These are phyloP conservation scores for Anguilla anguilla DNA, from an alignment of 2,797 vertebrate genomes.

Conservation along the genomic window DNA sequence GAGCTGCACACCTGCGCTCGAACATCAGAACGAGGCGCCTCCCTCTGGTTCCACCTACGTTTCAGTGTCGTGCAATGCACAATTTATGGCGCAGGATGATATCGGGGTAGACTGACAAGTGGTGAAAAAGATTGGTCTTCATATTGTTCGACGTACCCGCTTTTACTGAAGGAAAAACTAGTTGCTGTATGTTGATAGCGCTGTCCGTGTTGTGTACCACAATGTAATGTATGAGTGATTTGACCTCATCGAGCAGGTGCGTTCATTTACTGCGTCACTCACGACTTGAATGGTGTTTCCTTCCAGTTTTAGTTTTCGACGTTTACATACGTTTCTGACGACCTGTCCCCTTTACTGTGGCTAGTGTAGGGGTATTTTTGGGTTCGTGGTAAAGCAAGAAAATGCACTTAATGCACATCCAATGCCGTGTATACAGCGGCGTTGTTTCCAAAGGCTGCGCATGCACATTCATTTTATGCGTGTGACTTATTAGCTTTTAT, in stretches of 20 bases:
- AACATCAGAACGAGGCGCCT: slow-evolving; percentile 39
- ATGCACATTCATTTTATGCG: too few relatives aligned
- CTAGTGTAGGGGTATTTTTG: too few relatives aligned
- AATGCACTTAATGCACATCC: too few relatives aligned
- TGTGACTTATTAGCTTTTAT: too few relatives aligned
- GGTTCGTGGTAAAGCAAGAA: too few relatives aligned
- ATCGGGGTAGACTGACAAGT: background rate
- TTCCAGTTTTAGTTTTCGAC: too few relatives aligned
- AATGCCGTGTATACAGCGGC: too few relatives aligned
- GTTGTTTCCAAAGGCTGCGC: too few relatives aligned
- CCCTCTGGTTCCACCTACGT: slow-evolving; percentile 21
- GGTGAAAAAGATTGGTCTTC: background rate
- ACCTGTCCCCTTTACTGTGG: too few relatives aligned
- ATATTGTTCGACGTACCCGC: background rate
- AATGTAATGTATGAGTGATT: background rate
- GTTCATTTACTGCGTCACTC: background rate
- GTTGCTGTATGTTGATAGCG: background rate
- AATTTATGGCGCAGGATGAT: background rate
- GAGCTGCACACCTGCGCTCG: slow-evolving; percentile 51
- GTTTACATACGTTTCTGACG: too few relatives aligned
- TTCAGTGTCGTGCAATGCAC: background rate
- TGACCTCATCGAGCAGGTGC: background rate
- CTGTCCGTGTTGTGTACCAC: background rate
- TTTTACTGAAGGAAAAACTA: background rate
- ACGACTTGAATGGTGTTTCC: too few relatives aligned